Evolutionary conservation across 2,797 vertebrate species (phyloP).

Genomic region (Poecilia gillii): DNA sequence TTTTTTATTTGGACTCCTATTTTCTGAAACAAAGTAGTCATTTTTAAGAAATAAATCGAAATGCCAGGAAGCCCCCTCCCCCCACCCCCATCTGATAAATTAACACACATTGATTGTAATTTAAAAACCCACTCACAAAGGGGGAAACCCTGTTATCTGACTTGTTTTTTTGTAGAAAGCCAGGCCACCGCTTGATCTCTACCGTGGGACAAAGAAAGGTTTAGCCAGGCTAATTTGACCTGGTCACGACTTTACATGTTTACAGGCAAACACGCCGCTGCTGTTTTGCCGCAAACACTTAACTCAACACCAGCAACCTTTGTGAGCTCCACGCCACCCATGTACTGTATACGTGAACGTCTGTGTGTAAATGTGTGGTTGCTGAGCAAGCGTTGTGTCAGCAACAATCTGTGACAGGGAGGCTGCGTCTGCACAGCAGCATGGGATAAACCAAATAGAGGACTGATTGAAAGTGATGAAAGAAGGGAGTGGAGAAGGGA

Average conservation of each 20-base stretch:
- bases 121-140: not conserved
- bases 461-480: conserved; percentile 9
- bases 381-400: conserved; percentile 77
- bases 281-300: conserved; percentile 5
- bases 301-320: conserved; percentile 3
- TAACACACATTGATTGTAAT: not conserved
- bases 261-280: not conserved
- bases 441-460: conserved; percentile 35
- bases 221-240: conserved; percentile 15
- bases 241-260: conserved; percentile 26
- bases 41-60: not conserved
- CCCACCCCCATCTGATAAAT: not conserved
- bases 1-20: not conserved
- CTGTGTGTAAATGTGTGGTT: conserved; percentile 36
- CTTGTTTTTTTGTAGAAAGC: not conserved
- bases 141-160: not conserved
- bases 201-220: conserved; percentile 21
- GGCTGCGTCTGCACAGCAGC: conserved; percentile 48
- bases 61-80: not conserved
- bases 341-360: conserved; percentile 19
- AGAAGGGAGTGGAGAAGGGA: conserved; percentile 11
- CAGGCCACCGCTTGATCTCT: not conserved
- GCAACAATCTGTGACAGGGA: conserved; percentile 58
- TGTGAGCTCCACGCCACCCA: conserved; percentile 3
- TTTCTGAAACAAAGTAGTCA: not conserved